Base-by-base conservation (phyloP, 2,888 invertebrate genomes). In the Seira ritae region DNA sequence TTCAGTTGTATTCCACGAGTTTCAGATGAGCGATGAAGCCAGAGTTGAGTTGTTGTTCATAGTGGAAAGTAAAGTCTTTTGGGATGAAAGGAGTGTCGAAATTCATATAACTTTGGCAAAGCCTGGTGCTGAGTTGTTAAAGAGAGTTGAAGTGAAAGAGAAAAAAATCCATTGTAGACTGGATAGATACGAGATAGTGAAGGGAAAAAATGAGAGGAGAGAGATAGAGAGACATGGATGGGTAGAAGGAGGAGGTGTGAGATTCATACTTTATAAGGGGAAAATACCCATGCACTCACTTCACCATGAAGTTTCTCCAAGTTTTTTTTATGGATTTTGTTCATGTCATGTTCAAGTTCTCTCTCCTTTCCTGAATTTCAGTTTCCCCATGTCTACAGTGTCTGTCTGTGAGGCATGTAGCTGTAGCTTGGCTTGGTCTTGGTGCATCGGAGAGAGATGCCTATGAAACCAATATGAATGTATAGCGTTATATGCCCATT, bases 31-130 rank as follows among this genome's bases (percentile, higher is more conserved):
- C 31, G 8, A 31, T 31, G 31, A 31, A 31, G 31, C 31, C 31
- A 31, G 31, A 70, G 81, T 46, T 66, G 70, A 50, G 75, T 73
- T 73, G 80, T 42, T 75, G 79, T 31, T 31, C 31, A 31, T 31
- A 31, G 79, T 75, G 79, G 67, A 84, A 84, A 80, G 75, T 62
- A 75, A 80, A 84, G 84, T 84, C 77, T 74, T 82, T 82, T 65
- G 82, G 82, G 82, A 82, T 76, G 77, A 73, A 73, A 67, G 73
- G 76, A 82, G 82, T 82, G 82, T 82, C 82, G 82, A 82, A 82
- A 82, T 82, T 68, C 82, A 77, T 82, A 82, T 77, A 82, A 82
- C 82, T 82, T 82, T 77, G 67, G 67, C 42, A 77, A 76, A 50
- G 60, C 22, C 82, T 82, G 68, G 68, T 77, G 68, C 77, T 72